Percentiles rank a stretch among this genome's conserved stretches.
Conservation (phyloP, 2,113 vertebrate species). For the Panthera uncia region DNA sequence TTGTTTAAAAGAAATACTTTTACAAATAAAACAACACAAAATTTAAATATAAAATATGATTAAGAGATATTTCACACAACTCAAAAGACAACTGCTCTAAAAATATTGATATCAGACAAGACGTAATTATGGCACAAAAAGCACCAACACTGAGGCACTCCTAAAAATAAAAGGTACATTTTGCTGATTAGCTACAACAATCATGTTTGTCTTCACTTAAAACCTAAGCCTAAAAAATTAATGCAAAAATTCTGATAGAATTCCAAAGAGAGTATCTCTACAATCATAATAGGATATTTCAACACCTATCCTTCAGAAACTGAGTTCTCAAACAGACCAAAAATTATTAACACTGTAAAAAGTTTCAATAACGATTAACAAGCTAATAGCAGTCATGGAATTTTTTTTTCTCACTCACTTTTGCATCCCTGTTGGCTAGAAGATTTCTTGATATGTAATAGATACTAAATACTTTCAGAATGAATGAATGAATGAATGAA, state of each 20-base stretch:
- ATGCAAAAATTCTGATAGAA: not conserved
- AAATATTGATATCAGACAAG: not conserved
- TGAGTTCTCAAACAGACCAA: not conserved
- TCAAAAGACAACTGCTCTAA: not conserved
- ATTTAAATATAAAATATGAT: not conserved
- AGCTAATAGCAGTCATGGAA: not conserved
- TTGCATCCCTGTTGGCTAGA: not conserved
- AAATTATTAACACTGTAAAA: not conserved
- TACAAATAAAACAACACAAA: not conserved
- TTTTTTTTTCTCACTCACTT: not conserved
- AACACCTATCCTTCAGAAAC: not conserved
- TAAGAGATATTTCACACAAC: not conserved
- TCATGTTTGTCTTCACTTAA: not conserved
- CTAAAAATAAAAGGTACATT: not conserved
- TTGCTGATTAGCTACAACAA: not conserved
- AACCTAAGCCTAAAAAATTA: not conserved
- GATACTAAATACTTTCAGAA: not conserved
- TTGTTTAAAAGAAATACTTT: not conserved
- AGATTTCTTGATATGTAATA: not conserved
- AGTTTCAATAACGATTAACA: not conserved
- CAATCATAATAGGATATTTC: not conserved
- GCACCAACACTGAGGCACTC: not conserved
- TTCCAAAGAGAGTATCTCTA: conserved; percentile 1
- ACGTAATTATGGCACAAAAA: not conserved
- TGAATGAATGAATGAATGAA: not conserved